Conservation (phyloP, 2,888 invertebrate species). For the Catocala nupta region DNA sequence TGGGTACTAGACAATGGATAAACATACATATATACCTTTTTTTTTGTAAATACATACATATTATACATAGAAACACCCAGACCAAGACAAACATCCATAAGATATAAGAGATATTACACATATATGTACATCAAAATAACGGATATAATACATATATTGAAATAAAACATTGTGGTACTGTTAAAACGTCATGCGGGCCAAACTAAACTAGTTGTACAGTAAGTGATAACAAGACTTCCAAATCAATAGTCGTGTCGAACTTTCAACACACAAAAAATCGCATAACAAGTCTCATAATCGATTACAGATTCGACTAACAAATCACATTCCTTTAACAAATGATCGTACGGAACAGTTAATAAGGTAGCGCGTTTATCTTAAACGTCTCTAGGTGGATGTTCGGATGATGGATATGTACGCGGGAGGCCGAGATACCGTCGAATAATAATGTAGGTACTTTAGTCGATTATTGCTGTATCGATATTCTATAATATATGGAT, state of each 20-base stretch:
- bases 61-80: too few species aligned
- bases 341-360: slow-evolving; percentile 72
- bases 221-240: slow-evolving; percentile 1
- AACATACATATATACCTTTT: too few species aligned
- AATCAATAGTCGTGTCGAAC: slow-evolving; percentile 20
- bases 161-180: too few species aligned
- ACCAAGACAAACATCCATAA: too few species aligned
- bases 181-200: too few species aligned
- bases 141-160: too few species aligned
- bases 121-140: too few species aligned
- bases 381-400: slow-evolving; percentile 55
- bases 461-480: slow-evolving; percentile 50
- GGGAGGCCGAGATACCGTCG: slow-evolving; percentile 69
- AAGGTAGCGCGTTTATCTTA: slow-evolving; percentile 80
- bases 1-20: too few species aligned
- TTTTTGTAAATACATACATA: too few species aligned
- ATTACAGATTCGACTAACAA: slow-evolving; percentile 49
- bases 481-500: slow-evolving; percentile 15
- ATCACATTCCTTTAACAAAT: slow-evolving; percentile 62
- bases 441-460: slow-evolving; percentile 66
- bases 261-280: slow-evolving; percentile 46
- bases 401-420: slow-evolving; percentile 75
- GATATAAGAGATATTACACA: too few species aligned
- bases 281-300: slow-evolving; percentile 47
- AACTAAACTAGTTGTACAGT: background rate